Percentiles rank a stretch among this genome's conserved stretches.
Evolutionary conservation across 1,140 invertebrate genomes (phyloP).

Genomic region (Helicorthomorpha holstii): DNA sequence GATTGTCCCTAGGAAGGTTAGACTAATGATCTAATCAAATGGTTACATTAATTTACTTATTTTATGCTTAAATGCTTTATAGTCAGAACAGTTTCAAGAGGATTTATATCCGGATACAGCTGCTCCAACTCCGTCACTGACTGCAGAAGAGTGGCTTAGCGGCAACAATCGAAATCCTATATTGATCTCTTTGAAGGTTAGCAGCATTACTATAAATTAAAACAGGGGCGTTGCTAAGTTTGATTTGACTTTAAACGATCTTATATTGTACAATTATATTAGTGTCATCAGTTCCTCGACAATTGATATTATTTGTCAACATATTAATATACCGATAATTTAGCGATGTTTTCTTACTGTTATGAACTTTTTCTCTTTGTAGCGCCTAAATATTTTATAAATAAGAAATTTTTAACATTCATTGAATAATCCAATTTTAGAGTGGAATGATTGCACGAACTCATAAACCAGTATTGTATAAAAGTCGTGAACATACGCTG

Average conservation of each 20-base stretch:
- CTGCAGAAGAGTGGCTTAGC: conserved; percentile 72
- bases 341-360: neutral
- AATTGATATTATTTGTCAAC: neutral
- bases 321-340: too few species aligned
- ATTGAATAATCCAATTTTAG: too few species aligned
- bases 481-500: conserved; percentile 29
- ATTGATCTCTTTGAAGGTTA: conserved; percentile 54
- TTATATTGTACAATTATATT: too few species aligned
- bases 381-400: too few species aligned
- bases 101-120: conserved; percentile 87
- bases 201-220: too few species aligned
- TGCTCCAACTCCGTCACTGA: conserved; percentile 57
- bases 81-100: conserved; percentile 61
- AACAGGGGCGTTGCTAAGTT: too few species aligned
- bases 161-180: conserved; percentile 65
- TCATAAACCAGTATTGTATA: conserved; percentile 46
- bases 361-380: neutral
- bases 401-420: too few species aligned
- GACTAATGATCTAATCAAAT: conserved; percentile 4
- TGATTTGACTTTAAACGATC: neutral
- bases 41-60: conserved; percentile 8
- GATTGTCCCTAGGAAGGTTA: conserved; percentile 76
- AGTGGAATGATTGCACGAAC: conserved; percentile 44
- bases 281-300: conserved; percentile 16
- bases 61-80: neutral